Evolutionary conservation across 2,888 invertebrate species (phyloP).

Genomic region (Perizoma affinitatum): DNA sequence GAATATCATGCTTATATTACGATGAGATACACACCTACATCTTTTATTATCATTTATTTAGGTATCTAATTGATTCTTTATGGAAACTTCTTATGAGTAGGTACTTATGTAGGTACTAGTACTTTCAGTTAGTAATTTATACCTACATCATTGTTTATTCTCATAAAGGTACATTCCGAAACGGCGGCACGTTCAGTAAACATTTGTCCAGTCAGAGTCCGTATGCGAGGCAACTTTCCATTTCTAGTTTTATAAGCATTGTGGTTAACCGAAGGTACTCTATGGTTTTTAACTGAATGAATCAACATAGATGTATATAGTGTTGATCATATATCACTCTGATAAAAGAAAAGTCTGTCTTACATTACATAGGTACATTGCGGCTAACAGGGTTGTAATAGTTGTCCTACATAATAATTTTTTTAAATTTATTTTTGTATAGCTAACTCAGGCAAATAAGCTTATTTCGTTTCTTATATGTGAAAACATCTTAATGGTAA

Average conservation of each 20-base stretch:
- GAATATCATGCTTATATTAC: too few species aligned
- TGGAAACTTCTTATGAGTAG: too few species aligned
- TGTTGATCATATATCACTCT: too few species aligned
- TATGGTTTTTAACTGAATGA: slow-evolving; percentile 58
- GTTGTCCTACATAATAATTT: too few species aligned
- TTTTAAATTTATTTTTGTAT: too few species aligned
- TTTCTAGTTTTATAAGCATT: slow-evolving; percentile 70
- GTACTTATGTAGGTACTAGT: too few species aligned
- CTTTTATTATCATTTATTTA: too few species aligned
- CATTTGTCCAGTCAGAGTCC: slow-evolving; percentile 57
- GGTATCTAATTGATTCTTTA: too few species aligned
- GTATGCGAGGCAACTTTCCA: slow-evolving; percentile 65
- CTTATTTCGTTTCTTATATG: too few species aligned
- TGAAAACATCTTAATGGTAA: too few species aligned
- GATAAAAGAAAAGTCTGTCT: slow-evolving; percentile 29
- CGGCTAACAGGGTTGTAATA: slow-evolving; percentile 5
- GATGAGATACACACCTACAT: too few species aligned
- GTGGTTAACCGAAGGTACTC: slow-evolving; percentile 66
- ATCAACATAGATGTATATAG: slow-evolving; percentile 42
- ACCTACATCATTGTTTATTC: not conserved
- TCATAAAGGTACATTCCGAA: slow-evolving; percentile 36
- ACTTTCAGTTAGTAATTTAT: not conserved
- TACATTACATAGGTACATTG: slow-evolving; percentile 15
- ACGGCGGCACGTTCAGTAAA: slow-evolving; percentile 70
- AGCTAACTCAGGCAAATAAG: too few species aligned